Base-by-base conservation (phyloP, 2,113 vertebrate species). In the Apteryx owenii region DNA sequence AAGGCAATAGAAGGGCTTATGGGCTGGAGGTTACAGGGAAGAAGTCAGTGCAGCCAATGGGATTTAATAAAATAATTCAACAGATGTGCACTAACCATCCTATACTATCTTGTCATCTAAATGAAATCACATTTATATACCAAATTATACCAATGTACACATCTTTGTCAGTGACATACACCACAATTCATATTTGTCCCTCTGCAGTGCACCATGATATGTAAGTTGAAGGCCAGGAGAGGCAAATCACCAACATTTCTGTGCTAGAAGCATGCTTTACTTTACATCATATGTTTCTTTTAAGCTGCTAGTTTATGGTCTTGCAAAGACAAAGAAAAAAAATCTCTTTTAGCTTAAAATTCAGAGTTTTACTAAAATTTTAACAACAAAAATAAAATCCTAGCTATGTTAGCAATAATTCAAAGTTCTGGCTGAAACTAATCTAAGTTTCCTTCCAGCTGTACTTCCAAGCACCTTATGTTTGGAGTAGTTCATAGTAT, bases 261-360 rank as follows among this genome's bases (percentile, higher is more conserved):
- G 6, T 72, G 53, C 53, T 83, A 53, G 19, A 89, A 80, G 26
- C n/a, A 40, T 38, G 16, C 80, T 96, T 94, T 95, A 51, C 62
- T 97, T 89, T 70, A 38, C 58, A 92, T 42, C 51, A 69, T 94
- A 85, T 90, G 88, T 97, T 95, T 95, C 73, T 93, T 89, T 91
- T 92, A 91, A 92, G 50, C 50, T 96, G 48, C 81, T 81, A 93
- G 61, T 54, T 69, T 85, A 38, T 56, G 68, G 94, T 92, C 68
- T 82, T 86, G 10, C 71, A 86, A 90, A 97, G 91, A 80, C 66
- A 94, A 93, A 76, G 88, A 90, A 61, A 42, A 46, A 46, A 90
- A 61, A 13, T 58, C 60, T 92, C 61, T 91, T 94, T 96, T 89
- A 93, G 23, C 58, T 90, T 96, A 95, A 96, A 96, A 97, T 81